Base-by-base conservation (phyloP, 2,888 invertebrate genomes). In the Latrodectus elegans region DNA sequence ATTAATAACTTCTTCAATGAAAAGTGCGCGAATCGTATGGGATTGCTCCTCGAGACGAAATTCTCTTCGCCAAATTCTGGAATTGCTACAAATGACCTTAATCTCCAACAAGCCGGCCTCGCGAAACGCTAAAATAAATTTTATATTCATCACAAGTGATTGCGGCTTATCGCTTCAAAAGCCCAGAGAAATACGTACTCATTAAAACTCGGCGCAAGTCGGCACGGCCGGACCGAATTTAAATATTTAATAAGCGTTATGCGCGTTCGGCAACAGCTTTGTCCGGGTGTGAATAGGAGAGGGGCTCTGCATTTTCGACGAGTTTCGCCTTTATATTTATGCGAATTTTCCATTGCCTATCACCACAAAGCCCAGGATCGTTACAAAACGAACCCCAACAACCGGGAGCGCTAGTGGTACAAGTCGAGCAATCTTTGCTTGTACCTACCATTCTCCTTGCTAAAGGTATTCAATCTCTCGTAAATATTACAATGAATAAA, bases 61-160 rank as follows among this genome's bases (percentile, higher is more conserved):
- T 60, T 60, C 60, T 60, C 60, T 38, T 60, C 60, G 60, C 60
- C 60, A 60, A 60, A 60, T 38, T 60, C 60, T 15, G n/a, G 60
- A 60, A 60, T 60, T 60, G 60, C 60, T 60, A 60, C 74, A 49
- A 76, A 65, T 76, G 76, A 76, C 71, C 79, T 17, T 71, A 70
- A 79, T 70, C 79, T 71, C 71, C 38, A 68, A 79, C 60, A 26
- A n/a, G 55, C 71, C 49, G 53, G 49, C 65, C 26, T 53, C 53
- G 60, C 53, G 60, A 68, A 68, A 51, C 51, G 9, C 64, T 17
- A 71, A 84, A 87, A 73, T 87, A 82, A 87, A 87, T 87, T 87
- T 87, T 76, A 80, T 87, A 87, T 87, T 87, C 86, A 87, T 86
- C 85, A 76, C 75, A 75, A 86, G 85, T 86, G 80, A 86, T 87